These are phyloP conservation scores for Liopterus haemorrhoidalis DNA, from an alignment of 2,888 invertebrate genomes.

Conservation along the genomic window DNA sequence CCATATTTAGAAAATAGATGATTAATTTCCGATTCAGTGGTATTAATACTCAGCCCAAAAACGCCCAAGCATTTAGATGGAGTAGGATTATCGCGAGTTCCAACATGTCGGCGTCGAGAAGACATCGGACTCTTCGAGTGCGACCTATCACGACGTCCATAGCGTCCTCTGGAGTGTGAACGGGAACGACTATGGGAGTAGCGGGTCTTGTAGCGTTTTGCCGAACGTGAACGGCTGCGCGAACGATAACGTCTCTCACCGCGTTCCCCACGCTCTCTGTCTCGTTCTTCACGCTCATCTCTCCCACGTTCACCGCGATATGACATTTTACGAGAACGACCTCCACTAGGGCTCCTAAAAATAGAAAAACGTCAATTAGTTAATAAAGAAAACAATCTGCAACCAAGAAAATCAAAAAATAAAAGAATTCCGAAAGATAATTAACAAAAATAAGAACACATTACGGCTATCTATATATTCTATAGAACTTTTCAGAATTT, in stretches of 20 bases:
- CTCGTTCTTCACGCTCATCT: slow-evolving; percentile 39
- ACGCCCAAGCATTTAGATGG: slow-evolving; percentile 88
- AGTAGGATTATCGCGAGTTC: slow-evolving; percentile 80
- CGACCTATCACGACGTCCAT: slow-evolving; percentile 54
- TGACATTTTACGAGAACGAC: slow-evolving; percentile 42
- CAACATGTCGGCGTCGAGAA: slow-evolving; percentile 67
- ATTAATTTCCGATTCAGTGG: slow-evolving; percentile 85
- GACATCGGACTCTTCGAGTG: slow-evolving; percentile 80
- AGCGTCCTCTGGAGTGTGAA: slow-evolving; percentile 57
- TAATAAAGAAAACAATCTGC: slow-evolving; percentile 5
- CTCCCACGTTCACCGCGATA: slow-evolving; percentile 38
- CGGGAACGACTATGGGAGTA: slow-evolving; percentile 62
- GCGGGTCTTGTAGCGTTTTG: slow-evolving; percentile 49
- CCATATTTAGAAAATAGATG: slow-evolving; percentile 92
- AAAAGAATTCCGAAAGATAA: neutral
- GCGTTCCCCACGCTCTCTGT: slow-evolving; percentile 41
- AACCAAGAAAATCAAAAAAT: slow-evolving; percentile 4
- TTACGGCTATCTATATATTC: no score
- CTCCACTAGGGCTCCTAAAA: slow-evolving; percentile 35
- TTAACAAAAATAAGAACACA: no score
- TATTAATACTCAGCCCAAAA: slow-evolving; percentile 89
- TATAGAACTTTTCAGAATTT: no score
- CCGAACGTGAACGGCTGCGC: slow-evolving; percentile 58
- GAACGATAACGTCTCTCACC: slow-evolving; percentile 46
- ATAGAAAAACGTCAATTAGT: no score